These are phyloP conservation scores for Polyommatus iphigenia DNA, from an alignment of 2,888 invertebrate species.

Conservation along the genomic window DNA sequence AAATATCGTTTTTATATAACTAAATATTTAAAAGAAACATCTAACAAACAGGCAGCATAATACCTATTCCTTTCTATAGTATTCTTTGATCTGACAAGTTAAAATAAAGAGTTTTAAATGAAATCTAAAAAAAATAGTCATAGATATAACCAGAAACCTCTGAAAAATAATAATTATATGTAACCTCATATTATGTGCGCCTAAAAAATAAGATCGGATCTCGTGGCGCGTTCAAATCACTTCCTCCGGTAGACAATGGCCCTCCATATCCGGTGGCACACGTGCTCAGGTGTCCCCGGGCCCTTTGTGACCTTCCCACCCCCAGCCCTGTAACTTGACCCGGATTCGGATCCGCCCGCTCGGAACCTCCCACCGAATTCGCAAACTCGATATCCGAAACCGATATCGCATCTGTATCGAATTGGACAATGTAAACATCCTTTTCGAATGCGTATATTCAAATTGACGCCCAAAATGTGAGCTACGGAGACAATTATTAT, in stretches of 20 bases:
- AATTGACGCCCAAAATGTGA: neutral
- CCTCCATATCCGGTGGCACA: constrained; percentile 74
- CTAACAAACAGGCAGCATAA: neutral
- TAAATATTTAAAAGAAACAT: neutral
- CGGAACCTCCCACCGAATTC: constrained; percentile 71
- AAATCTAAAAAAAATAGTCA: neutral
- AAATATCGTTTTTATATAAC: neutral
- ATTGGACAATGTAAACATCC: constrained; percentile 43
- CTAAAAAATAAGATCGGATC: constrained; percentile 67
- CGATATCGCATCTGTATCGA: constrained; percentile 65
- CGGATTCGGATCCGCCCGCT: constrained; percentile 67
- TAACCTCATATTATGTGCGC: constrained; percentile 35
- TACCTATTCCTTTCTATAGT: neutral
- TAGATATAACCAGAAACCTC: neutral
- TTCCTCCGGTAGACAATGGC: constrained; percentile 76
- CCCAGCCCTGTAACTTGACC: constrained; percentile 76
- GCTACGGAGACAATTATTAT: neutral
- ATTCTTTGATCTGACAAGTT: neutral
- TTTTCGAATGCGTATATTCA: constrained; percentile 14
- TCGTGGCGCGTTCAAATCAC: constrained; percentile 71
- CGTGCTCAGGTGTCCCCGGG: constrained; percentile 76
- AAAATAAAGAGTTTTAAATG: neutral
- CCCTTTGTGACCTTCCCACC: constrained; percentile 59
- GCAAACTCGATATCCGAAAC: constrained; percentile 49
- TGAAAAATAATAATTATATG: constrained; percentile 2